Base-by-base conservation (phyloP, 2,113 vertebrate species). In the Columba livia region DNA sequence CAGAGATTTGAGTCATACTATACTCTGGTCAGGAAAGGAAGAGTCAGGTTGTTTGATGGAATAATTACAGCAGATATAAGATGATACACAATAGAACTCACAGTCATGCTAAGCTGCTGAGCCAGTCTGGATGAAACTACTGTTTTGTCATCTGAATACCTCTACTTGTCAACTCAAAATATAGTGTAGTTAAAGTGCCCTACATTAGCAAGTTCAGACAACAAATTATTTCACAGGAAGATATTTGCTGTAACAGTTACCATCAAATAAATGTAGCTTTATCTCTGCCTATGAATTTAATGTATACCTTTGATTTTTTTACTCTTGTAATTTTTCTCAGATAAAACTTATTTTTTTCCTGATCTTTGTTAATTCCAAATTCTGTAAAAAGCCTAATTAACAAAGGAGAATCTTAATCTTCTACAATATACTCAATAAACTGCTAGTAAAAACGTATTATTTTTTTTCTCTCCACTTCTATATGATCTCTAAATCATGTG, bases 311-410 rank as follows among this genome's bases (percentile, higher is more conserved):
- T 91, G 69, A 62, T 61, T 26, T 79, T 86, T 88, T 95, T 60
- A 93, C 71, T 93, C 42, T 88, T 53, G 18, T 69, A 71, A 88
- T 88, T 97, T 95, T 89, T 96, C 89, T 90, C 75, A 90, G 50
- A 94, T 95, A 96, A 91, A 92, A 90, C 94, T 71, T 90, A 90
- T 79, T 73, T 97, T 96, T 95, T 87, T 94, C 58, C 82, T 84
- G 62, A 91, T 97, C 71, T 96, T 96, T 77, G 54, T 65, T 54
- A 96, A 97, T 96, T 94, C 89, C 51, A 96, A 91, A 96, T 91
- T 97, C 79, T 96, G 89, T 93, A 97, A 91, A 97, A 96, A 91
- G 57, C 77, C 53, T 96, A 91, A 96, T 96, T 95, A 93, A 95
- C 62, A 94, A 94, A 90, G 50, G 54, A 96, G 88, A 96, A 83